Conservation (phyloP, 2,797 vertebrate species). For the Odontamblyopus rebecca region DNA sequence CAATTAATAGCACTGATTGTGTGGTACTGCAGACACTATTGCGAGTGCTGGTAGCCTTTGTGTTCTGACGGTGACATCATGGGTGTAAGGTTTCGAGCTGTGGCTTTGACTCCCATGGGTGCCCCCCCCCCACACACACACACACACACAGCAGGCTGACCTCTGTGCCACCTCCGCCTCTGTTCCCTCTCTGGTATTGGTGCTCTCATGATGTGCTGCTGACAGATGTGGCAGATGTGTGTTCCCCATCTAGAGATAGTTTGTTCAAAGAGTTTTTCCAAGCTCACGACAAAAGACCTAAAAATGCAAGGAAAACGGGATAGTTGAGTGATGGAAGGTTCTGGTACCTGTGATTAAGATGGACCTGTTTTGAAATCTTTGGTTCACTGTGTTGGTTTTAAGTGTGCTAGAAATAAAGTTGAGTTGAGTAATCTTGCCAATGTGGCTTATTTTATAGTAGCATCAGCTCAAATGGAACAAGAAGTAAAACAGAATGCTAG, state of each 20-base stretch:
- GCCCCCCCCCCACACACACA: conserved; percentile 10
- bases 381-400: too few species aligned
- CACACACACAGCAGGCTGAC: conserved; percentile 41
- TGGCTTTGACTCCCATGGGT: conserved; percentile 61
- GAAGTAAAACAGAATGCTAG: too few species aligned
- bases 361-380: neutral
- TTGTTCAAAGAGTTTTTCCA: conserved; percentile 37
- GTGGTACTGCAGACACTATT: conserved; percentile 51
- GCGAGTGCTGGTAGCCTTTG: conserved; percentile 59
- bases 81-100: conserved; percentile 67
- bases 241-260: conserved; percentile 34
- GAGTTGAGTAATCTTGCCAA: too few species aligned
- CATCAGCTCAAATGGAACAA: too few species aligned
- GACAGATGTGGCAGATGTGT: conserved; percentile 69
- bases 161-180: conserved; percentile 54
- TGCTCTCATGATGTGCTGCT: conserved; percentile 53
- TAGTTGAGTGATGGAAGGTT: neutral
- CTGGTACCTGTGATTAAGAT: neutral
- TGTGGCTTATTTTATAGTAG: too few species aligned
- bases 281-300: conserved; percentile 25
- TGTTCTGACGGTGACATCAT: conserved; percentile 72
- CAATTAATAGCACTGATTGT: conserved; percentile 66
- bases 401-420: too few species aligned
- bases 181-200: conserved; percentile 58
- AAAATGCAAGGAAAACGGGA: neutral